A percentile compares a stretch with the other conserved stretches of the same genome.
These are phyloP conservation scores for Echinops telfairi DNA, from an alignment of 2,113 vertebrate species.

Conservation along the genomic window DNA sequence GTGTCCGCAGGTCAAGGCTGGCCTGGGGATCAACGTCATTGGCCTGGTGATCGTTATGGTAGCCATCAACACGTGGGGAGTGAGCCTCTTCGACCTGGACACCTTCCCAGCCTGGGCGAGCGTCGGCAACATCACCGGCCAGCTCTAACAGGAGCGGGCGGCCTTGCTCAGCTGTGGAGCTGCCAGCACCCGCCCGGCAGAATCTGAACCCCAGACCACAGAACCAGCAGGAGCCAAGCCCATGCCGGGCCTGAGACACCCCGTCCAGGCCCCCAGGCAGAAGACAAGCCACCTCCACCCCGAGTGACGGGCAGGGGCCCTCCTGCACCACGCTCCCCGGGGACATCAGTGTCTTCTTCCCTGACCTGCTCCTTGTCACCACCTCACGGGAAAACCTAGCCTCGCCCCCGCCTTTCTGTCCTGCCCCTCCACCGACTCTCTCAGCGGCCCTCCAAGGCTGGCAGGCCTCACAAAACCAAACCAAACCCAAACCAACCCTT, in stretches of 20 bases:
- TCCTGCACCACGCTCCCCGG: neutral
- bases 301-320: neutral
- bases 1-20: slow-evolving; percentile 95
- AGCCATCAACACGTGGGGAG: slow-evolving; percentile 97
- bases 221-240: neutral
- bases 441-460: neutral
- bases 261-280: neutral
- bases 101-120: slow-evolving; percentile 94
- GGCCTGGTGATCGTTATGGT: slow-evolving; percentile 96
- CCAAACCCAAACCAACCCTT: no score
- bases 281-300: neutral
- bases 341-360: neutral
- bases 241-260: neutral
- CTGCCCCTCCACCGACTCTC: neutral
- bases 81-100: slow-evolving; percentile 94
- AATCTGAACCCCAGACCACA: neutral
- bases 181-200: neutral
- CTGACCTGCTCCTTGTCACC: neutral
- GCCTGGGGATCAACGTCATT: slow-evolving; percentile 97
- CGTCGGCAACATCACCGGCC: slow-evolving; percentile 90
- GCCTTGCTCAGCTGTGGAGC: slow-evolving; percentile 54
- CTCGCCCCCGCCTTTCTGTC: neutral
- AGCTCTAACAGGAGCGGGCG: slow-evolving; percentile 63
- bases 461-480: no score
- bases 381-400: neutral